These are phyloP conservation scores for Bradypodion pumilum DNA, from an alignment of 2,797 vertebrate species.

Conservation along the genomic window DNA sequence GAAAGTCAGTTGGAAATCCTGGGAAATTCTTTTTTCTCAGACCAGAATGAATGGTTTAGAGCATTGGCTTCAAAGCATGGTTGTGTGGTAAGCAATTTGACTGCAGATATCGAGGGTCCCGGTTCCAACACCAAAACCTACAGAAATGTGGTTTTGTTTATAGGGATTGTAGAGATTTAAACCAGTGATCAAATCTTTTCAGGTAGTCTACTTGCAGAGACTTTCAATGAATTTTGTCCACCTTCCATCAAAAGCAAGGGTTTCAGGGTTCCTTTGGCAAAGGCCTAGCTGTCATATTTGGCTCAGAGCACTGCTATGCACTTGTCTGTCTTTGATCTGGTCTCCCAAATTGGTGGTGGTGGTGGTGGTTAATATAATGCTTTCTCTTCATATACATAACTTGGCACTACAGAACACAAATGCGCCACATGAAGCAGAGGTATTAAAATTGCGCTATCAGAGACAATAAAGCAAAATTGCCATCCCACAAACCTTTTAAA, in stretches of 20 bases:
- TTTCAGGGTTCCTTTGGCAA: not conserved
- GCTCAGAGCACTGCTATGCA: not conserved
- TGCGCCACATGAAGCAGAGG: conserved; percentile 45
- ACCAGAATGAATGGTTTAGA: not conserved
- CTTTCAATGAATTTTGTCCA: not conserved
- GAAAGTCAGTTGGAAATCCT: not conserved
- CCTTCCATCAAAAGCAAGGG: not conserved
- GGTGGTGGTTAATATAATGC: not conserved
- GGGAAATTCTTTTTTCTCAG: not conserved
- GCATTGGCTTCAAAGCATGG: not conserved
- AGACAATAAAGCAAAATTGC: conserved; percentile 47
- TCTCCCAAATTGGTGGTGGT: not conserved
- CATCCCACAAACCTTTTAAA: conserved; percentile 27
- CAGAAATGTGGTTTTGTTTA: not conserved
- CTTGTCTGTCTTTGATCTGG: not conserved
- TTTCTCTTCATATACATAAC: conserved; percentile 14
- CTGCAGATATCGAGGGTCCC: not conserved
- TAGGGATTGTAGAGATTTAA: not conserved
- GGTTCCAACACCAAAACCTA: not conserved
- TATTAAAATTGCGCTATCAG: conserved; percentile 39
- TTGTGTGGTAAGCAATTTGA: not conserved
- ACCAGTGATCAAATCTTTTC: not conserved
- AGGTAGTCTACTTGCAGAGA: not conserved
- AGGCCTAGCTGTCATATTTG: not conserved
- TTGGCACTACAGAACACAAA: conserved; percentile 50